Evolutionary conservation across 2,113 vertebrate genomes (phyloP).

Genomic region (Pao palembangensis): DNA sequence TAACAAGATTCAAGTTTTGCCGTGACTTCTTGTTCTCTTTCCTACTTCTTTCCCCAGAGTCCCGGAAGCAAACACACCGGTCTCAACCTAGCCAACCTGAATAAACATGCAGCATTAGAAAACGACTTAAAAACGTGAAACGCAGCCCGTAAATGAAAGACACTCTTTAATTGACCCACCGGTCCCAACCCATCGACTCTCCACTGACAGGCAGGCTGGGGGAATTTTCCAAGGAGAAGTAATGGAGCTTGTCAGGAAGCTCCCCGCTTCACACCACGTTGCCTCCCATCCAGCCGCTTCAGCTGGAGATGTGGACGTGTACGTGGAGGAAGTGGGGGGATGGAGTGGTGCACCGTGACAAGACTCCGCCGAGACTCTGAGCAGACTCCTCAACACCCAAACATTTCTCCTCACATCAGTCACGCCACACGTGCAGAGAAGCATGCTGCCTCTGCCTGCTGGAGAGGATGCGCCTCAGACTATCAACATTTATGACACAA

Average conservation of each 20-base stretch:
- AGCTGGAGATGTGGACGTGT: conserved; percentile 22
- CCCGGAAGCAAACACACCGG: conserved; percentile 4
- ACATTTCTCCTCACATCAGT: conserved; percentile 77
- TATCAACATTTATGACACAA: background rate
- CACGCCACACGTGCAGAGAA: conserved; percentile 54
- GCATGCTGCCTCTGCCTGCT: conserved; percentile 24
- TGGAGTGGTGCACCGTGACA: conserved; percentile 48
- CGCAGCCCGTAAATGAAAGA: conserved; percentile 19
- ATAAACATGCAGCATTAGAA: no score
- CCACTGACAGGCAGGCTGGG: conserved; percentile 63
- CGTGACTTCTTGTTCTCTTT: conserved; percentile 37
- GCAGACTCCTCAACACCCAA: conserved; percentile 71
- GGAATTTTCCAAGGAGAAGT: conserved; percentile 65
- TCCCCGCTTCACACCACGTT: conserved; percentile 76
- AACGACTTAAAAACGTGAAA: background rate
- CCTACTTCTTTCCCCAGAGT: conserved; percentile 9
- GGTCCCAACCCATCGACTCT: conserved; percentile 50
- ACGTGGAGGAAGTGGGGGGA: background rate
- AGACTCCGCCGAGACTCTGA: conserved; percentile 55
- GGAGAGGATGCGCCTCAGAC: background rate
- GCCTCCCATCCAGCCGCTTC: conserved; percentile 54
- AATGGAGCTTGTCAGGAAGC: conserved; percentile 72
- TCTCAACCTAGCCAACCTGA: conserved; percentile 3
- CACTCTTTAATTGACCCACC: conserved; percentile 40
- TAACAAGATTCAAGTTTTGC: conserved; percentile 69